Evolutionary conservation across 2,113 vertebrate genomes (phyloP).

Genomic region (Antechinus stuartii): DNA sequence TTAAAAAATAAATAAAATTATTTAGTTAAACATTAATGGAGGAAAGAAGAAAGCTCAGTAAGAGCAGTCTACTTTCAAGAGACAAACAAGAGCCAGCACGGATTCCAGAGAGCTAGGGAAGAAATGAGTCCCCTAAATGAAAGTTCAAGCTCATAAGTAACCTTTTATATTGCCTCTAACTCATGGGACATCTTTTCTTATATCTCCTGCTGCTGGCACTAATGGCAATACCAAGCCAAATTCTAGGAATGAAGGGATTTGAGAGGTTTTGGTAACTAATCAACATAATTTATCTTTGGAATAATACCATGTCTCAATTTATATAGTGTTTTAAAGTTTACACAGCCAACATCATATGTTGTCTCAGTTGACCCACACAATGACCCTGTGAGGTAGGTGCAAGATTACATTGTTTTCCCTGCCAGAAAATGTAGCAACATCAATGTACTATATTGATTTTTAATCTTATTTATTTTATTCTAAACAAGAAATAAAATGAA

Average conservation of each 20-base stretch:
- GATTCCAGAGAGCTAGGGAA: not conserved
- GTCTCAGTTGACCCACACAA: not conserved
- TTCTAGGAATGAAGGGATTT: not conserved
- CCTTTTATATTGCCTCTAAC: not conserved
- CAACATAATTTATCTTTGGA: not conserved
- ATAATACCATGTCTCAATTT: not conserved
- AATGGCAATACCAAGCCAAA: not conserved
- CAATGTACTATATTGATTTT: not conserved
- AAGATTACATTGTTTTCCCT: not conserved
- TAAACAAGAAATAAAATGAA: not conserved
- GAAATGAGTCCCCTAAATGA: not conserved
- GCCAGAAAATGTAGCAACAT: not conserved
- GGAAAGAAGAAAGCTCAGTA: not conserved
- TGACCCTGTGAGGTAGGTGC: not conserved
- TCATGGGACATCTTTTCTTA: not conserved
- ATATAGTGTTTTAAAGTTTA: not conserved
- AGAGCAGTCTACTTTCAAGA: not conserved
- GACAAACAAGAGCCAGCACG: not conserved
- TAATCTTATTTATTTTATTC: not conserved
- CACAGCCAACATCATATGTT: not conserved
- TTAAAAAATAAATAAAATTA: not conserved
- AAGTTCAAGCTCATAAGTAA: not conserved
- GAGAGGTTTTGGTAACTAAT: not conserved
- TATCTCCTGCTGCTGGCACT: not conserved
- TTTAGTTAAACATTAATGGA: not conserved